These are phyloP conservation scores for Mirounga angustirostris DNA, from an alignment of 2,113 vertebrate species.

Conservation along the genomic window DNA sequence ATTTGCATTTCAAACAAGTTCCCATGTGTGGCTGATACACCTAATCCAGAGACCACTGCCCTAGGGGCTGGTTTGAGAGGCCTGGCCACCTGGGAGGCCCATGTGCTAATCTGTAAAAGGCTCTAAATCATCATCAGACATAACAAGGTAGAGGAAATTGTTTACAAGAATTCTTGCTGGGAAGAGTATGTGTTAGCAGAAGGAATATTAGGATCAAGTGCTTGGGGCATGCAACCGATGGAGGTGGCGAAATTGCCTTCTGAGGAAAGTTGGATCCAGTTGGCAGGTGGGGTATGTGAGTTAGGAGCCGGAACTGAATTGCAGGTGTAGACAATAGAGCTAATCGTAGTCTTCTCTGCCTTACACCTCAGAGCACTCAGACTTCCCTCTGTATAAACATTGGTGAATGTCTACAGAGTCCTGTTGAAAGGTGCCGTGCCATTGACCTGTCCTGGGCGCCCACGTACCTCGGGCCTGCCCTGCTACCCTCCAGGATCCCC, in stretches of 20 bases:
- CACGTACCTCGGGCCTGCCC: rapidly evolving
- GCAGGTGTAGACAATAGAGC: background rate
- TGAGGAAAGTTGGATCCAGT: background rate
- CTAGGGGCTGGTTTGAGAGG: background rate
- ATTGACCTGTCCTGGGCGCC: background rate
- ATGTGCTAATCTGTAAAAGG: background rate
- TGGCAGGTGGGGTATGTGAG: rapidly evolving
- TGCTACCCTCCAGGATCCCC: background rate
- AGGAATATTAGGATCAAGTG: background rate
- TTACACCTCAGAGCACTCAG: rapidly evolving
- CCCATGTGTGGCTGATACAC: background rate
- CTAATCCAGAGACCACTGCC: background rate
- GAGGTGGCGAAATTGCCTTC: background rate
- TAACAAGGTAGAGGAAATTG: background rate
- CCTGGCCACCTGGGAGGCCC: background rate
- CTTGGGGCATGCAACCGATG: background rate
- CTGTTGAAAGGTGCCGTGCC: background rate
- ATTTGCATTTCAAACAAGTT: background rate
- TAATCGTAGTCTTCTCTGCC: background rate
- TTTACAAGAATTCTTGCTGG: background rate
- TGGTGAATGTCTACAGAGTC: background rate
- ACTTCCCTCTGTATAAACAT: background rate
- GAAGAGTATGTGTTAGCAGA: background rate
- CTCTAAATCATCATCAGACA: background rate
- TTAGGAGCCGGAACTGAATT: background rate